Evolutionary conservation across 37 sponge, comb jelly and placozoan species (phyloP).

Genomic region (Axinella damicornis): DNA sequence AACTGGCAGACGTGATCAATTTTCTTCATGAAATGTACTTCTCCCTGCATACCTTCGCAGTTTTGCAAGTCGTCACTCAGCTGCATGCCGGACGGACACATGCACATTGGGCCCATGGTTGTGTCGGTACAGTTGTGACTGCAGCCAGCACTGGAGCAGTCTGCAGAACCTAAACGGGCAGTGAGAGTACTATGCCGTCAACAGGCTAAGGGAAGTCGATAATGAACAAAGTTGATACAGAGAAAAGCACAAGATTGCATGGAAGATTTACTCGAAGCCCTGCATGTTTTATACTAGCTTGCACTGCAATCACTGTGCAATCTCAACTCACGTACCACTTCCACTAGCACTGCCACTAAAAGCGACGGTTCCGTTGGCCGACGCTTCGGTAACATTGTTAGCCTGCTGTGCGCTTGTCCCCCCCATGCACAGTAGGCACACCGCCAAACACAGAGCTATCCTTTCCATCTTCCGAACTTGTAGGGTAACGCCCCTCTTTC

Average conservation of each 20-base stretch:
- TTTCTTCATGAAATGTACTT: too few relatives aligned
- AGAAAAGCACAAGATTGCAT: too few relatives aligned
- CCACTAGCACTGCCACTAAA: slow-evolving; percentile 20
- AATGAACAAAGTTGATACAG: too few relatives aligned
- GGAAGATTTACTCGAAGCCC: too few relatives aligned
- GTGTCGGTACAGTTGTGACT: slow-evolving; percentile 7
- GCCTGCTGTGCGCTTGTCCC: not conserved
- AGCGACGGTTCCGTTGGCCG: not conserved
- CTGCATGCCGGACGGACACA: slow-evolving; percentile 7
- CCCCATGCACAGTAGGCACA: not conserved
- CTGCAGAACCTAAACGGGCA: too few relatives aligned
- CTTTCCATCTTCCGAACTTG: not conserved
- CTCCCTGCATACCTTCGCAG: slow-evolving; percentile 11
- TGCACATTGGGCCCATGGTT: slow-evolving; percentile 1
- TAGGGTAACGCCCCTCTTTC: slow-evolving; percentile 26
- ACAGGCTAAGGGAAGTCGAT: too few relatives aligned
- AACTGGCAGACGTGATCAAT: too few relatives aligned
- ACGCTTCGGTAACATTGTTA: not conserved
- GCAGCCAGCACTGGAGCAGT: not conserved
- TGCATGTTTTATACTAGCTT: too few relatives aligned
- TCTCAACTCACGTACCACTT: too few relatives aligned
- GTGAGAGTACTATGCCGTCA: too few relatives aligned
- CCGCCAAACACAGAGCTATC: not conserved
- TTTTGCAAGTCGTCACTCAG: slow-evolving; percentile 11
- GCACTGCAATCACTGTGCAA: too few relatives aligned